Evolutionary conservation across 2,888 invertebrate species (phyloP).

Genomic region (Eupithecia inturbata): DNA sequence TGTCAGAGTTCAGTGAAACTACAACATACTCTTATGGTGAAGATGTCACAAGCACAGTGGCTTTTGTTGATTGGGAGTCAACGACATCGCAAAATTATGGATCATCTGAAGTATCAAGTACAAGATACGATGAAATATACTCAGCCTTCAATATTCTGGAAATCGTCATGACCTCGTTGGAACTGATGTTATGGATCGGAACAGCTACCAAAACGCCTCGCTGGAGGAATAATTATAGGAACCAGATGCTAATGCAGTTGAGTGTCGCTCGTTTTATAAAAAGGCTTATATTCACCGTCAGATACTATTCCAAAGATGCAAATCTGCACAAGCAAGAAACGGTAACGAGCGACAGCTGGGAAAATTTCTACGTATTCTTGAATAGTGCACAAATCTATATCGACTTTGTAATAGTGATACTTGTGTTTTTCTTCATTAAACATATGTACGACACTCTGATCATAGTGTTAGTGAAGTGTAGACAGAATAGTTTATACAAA

Average conservation of each 20-base stretch:
- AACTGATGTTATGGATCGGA: slow-evolving; percentile 63
- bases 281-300: slow-evolving; percentile 61
- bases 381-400: slow-evolving; percentile 65
- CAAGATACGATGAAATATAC: slow-evolving; percentile 9
- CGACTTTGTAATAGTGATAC: slow-evolving; percentile 70
- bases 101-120: slow-evolving; percentile 6
- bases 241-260: slow-evolving; percentile 77
- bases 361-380: slow-evolving; percentile 45
- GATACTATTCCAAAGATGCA: slow-evolving; percentile 45
- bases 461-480: slow-evolving; percentile 70
- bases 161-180: slow-evolving; percentile 72
- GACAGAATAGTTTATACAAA: slow-evolving; percentile 62
- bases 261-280: slow-evolving; percentile 70
- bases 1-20: slow-evolving; percentile 44
- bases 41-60: slow-evolving; percentile 2
- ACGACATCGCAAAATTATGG: slow-evolving; percentile 23
- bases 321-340: slow-evolving; percentile 48
- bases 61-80: slow-evolving; percentile 12
- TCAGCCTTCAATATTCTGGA: slow-evolving; percentile 64
- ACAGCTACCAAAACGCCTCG: slow-evolving; percentile 68
- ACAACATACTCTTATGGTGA: slow-evolving; percentile 24
- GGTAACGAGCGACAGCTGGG: slow-evolving; percentile 36
- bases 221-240: slow-evolving; percentile 77
- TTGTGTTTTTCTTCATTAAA: slow-evolving; percentile 74
- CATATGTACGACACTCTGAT: slow-evolving; percentile 77